Evolutionary conservation across 2,888 invertebrate genomes (phyloP).

Genomic region (Mesorhabditis belari): DNA sequence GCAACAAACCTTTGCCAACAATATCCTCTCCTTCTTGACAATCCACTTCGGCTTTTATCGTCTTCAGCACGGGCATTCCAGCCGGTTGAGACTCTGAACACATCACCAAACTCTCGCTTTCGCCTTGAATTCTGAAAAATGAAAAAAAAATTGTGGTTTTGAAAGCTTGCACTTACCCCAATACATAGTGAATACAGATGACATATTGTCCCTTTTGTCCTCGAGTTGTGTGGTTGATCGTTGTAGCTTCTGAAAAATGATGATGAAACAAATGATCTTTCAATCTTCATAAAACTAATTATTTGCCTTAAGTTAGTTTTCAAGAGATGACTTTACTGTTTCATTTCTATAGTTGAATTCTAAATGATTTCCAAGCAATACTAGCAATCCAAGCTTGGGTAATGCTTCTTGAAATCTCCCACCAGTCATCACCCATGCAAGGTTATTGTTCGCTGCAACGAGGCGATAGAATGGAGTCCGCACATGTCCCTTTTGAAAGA

Average conservation of each 20-base stretch:
- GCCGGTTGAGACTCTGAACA: conserved; percentile 23
- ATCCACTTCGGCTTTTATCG: too few relatives aligned
- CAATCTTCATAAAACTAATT: too few relatives aligned
- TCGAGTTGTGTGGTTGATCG: conserved; percentile 61
- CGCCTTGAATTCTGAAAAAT: conserved; percentile 18
- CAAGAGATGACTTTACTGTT: too few relatives aligned
- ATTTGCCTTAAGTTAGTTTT: too few relatives aligned
- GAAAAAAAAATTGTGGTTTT: not conserved
- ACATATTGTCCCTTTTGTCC: conserved; percentile 51
- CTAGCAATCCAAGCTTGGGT: too few relatives aligned
- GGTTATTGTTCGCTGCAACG: conserved; percentile 81
- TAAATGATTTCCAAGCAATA: too few relatives aligned
- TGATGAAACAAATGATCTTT: too few relatives aligned
- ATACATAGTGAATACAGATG: conserved; percentile 43
- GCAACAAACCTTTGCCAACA: too few relatives aligned
- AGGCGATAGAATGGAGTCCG: conserved; percentile 88
- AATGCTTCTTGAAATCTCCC: too few relatives aligned
- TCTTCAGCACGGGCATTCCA: conserved; percentile 24
- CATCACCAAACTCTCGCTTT: conserved; percentile 20
- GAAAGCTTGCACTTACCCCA: conserved; percentile 25
- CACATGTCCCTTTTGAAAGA: conserved; percentile 89
- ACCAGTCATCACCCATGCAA: conserved; percentile 87
- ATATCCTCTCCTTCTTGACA: conserved; percentile 32
- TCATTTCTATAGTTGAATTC: too few relatives aligned
- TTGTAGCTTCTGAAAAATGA: conserved; percentile 90